These are phyloP conservation scores for Clarias pachynema DNA, from an alignment of 2,797 vertebrate genomes.

Conservation along the genomic window DNA sequence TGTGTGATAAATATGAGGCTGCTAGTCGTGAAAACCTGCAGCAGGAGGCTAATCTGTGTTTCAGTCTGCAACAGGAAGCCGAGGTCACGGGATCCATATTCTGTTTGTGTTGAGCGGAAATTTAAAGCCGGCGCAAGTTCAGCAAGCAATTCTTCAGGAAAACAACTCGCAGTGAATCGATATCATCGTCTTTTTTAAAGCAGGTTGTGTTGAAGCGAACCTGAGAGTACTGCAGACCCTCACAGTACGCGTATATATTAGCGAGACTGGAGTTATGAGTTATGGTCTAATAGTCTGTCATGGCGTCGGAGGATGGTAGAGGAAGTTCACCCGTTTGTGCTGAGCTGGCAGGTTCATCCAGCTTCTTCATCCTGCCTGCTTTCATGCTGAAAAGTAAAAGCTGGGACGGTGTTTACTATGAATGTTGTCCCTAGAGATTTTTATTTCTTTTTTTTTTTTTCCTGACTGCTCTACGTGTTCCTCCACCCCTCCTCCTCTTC, in stretches of 20 bases:
- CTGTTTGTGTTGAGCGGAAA: neutral
- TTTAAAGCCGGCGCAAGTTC: neutral
- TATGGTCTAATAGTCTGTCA: neutral
- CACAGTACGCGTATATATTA: neutral
- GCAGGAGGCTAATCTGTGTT: neutral
- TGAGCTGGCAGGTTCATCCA: neutral
- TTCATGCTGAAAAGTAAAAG: neutral
- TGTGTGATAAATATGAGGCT: neutral
- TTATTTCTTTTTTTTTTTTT: slow-evolving; percentile 53
- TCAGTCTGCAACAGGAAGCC: neutral
- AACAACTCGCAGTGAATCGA: too few relatives aligned
- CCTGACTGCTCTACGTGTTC: slow-evolving; percentile 24
- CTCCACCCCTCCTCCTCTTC: neutral
- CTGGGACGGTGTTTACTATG: neutral
- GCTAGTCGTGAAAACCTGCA: neutral
- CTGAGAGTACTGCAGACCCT: neutral
- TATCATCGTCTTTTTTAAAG: neutral
- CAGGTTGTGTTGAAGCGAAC: neutral
- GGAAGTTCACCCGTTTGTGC: neutral
- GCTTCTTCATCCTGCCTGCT: neutral
- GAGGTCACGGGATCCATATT: neutral
- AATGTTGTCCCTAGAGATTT: neutral
- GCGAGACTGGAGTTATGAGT: too few relatives aligned
- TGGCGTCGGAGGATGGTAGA: neutral
- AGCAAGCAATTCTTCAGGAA: too few relatives aligned